Percentiles rank a stretch among this genome's conserved stretches.
These are phyloP conservation scores for Zonitis immaculata DNA, from an alignment of 2,888 invertebrate species.

Conservation along the genomic window DNA sequence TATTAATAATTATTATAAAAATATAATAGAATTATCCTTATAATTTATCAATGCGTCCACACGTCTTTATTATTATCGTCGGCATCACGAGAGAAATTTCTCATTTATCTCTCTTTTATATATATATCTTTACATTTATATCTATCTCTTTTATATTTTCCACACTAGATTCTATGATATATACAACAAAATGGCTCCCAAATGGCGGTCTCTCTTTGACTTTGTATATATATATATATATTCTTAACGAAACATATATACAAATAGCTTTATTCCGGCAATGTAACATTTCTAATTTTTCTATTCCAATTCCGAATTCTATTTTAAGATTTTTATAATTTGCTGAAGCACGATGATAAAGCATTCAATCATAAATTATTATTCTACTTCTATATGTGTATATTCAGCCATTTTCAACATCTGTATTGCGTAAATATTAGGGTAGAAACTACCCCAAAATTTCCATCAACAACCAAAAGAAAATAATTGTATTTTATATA, in stretches of 20 bases:
- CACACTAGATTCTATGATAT: background rate
- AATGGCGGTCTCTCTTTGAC: conserved; percentile 33
- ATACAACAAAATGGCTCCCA: conserved; percentile 35
- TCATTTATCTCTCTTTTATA: background rate
- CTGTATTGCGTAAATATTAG: background rate
- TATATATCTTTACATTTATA: background rate
- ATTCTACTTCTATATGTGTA: background rate
- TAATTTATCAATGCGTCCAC: conserved; percentile 25
- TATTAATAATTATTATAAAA: background rate
- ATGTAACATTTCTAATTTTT: conserved; percentile 27
- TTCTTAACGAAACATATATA: conserved; percentile 27
- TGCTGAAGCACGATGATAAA: conserved; percentile 28
- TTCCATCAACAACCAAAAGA: background rate
- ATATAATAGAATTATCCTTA: background rate
- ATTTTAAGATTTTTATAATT: background rate
- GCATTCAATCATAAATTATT: conserved; percentile 10
- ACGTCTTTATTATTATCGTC: conserved; percentile 29
- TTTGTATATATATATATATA: no score
- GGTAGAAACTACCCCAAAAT: background rate
- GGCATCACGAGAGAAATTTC: conserved; percentile 15
- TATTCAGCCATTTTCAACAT: background rate
- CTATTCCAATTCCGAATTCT: conserved; percentile 13
- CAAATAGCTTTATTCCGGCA: conserved; percentile 32
- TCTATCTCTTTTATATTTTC: background rate
- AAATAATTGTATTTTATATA: background rate